Evolutionary conservation across 2,113 vertebrate species (phyloP), one percentile per base, ranked within the genome.

Genomic region (Ursus arctos): DNA sequence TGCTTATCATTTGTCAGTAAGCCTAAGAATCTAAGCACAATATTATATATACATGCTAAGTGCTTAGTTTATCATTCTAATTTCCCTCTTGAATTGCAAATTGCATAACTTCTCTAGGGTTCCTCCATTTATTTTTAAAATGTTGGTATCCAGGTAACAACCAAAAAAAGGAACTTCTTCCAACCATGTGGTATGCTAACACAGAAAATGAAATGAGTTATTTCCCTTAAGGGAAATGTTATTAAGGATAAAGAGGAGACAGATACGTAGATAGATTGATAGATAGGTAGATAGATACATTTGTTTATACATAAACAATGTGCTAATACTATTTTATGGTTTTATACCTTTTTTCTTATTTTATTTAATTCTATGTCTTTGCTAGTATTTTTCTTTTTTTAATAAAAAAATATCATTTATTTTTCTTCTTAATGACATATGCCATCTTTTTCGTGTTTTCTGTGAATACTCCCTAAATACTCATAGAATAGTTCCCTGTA

Each of bases 21-120:
- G 40, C 57, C 49, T 16, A 74, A 43, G 53, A 51, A 26, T 71
- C 43, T 59, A 69, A 72, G 65, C 36, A 86, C 28, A 80, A 24
- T 82, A 80, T 72, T 88, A 63, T n/a, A 61, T 65, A 36, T 49
- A 84, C 72, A 81, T 76, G 65, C 55, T 88, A 96, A 74, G 77
- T 69, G 47, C 40, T 94, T 86, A 55, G 65, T 96, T 93, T 93
- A 53, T 94, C 83, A 91, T 88, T 69, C 81, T 49, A 94, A 87
- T 79, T 89, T 97, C 91, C 33, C 53, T 65, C 59, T 81, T 88
- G 76, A 94, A 65, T 85, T 94, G n/a, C 65, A 95, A 97, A 93
- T 51, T 93, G 61, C 55, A 57, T 74, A 49, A 83, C 63, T 92
- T 94, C 94, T 71, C 81, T 47, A 69, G 16, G 36, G 71, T 21